Evolutionary conservation across 1,140 invertebrate species (phyloP).

Genomic region (Heliconius himera): DNA sequence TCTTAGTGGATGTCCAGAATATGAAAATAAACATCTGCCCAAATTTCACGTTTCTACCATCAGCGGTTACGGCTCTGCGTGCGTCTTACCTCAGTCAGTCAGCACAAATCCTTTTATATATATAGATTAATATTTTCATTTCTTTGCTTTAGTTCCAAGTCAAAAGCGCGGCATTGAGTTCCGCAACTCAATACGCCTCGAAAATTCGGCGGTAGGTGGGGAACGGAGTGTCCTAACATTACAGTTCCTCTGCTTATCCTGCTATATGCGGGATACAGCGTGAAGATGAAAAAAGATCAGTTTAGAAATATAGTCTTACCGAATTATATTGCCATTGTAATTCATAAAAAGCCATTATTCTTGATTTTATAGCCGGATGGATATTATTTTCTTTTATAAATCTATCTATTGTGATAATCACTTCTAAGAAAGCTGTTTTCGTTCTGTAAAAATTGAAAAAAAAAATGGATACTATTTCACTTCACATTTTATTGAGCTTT

Average conservation of each 20-base stretch:
- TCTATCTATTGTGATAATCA: constrained; percentile 74
- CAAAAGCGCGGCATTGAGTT: too few species aligned
- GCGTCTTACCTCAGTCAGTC: too few species aligned
- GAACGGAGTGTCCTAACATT: too few species aligned
- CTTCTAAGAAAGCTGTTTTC: constrained; percentile 76
- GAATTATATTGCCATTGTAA: constrained; percentile 79
- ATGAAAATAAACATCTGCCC: too few species aligned
- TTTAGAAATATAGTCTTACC: constrained; percentile 44
- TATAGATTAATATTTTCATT: neutral
- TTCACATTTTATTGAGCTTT: neutral
- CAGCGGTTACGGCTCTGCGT: too few species aligned
- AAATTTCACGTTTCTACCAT: too few species aligned
- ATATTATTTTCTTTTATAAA: constrained; percentile 77
- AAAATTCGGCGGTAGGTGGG: too few species aligned
- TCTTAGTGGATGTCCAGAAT: too few species aligned
- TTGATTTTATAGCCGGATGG: constrained; percentile 66
- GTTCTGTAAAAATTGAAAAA: constrained; percentile 50
- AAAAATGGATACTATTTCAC: too few species aligned
- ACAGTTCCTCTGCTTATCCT: neutral
- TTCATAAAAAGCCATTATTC: constrained; percentile 77
- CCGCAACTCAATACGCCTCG: too few species aligned
- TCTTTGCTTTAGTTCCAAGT: neutral
- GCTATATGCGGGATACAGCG: neutral
- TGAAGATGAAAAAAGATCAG: too few species aligned
- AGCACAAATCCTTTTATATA: too few species aligned